Conservation (phyloP, 2,113 vertebrate genomes). For the Gobio gobio region DNA sequence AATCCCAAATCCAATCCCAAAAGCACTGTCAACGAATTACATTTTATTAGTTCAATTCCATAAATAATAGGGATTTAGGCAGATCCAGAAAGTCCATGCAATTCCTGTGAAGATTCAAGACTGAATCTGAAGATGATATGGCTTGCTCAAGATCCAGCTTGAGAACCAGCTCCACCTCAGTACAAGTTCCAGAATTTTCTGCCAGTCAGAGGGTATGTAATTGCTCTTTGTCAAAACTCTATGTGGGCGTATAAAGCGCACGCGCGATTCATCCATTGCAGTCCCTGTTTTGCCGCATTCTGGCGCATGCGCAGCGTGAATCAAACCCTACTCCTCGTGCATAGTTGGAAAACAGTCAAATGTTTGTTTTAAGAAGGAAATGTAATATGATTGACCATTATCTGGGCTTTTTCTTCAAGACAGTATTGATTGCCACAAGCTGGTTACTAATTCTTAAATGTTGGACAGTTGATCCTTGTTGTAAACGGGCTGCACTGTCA, state of each 20-base stretch:
- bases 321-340: neutral
- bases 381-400: neutral
- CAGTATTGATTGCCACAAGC: neutral
- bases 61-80: conserved; percentile 40
- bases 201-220: conserved; percentile 42
- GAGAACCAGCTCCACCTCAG: conserved; percentile 18
- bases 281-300: conserved; percentile 70
- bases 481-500: neutral
- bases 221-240: conserved; percentile 54
- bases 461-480: neutral
- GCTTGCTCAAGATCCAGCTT: conserved; percentile 13
- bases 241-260: conserved; percentile 56
- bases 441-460: neutral
- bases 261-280: conserved; percentile 54
- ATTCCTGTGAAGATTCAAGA: conserved; percentile 20
- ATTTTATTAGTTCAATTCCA: conserved; percentile 49
- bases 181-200: conserved; percentile 63
- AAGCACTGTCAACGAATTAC: conserved; percentile 37
- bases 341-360: conserved; percentile 12
- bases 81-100: conserved; percentile 52
- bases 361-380: neutral
- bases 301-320: conserved; percentile 71
- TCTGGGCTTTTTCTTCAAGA: neutral
- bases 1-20: conserved; percentile 43
- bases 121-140: conserved; percentile 18